These are phyloP conservation scores for Rhodinocichla rosea DNA, from an alignment of 2,113 vertebrate genomes.

Conservation along the genomic window DNA sequence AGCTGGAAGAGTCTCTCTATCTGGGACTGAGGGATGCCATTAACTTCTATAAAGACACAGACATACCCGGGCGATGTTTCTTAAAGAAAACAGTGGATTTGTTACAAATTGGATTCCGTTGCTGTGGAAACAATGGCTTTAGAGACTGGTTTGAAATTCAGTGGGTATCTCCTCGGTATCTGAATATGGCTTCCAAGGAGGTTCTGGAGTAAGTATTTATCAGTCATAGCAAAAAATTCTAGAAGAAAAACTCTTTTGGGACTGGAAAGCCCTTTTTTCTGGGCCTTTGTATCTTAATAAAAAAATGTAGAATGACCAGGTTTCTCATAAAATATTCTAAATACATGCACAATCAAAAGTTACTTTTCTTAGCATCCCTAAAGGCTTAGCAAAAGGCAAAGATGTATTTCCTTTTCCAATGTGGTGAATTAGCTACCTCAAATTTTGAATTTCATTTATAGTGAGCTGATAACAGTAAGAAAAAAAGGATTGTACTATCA, in stretches of 20 bases:
- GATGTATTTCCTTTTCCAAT: background rate
- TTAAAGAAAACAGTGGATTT: slow-evolving; percentile 83
- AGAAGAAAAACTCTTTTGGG: background rate
- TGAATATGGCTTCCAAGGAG: slow-evolving; percentile 84
- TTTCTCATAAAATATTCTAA: background rate
- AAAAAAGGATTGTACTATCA: background rate
- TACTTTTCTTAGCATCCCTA: too few relatives aligned
- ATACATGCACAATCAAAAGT: background rate
- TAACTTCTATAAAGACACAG: slow-evolving; percentile 85
- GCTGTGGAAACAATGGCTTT: slow-evolving; percentile 85
- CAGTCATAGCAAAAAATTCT: background rate
- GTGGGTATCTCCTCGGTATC: slow-evolving; percentile 85
- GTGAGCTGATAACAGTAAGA: background rate
- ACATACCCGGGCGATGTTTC: slow-evolving; percentile 86
- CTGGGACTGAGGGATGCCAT: slow-evolving; percentile 80
- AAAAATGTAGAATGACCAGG: background rate
- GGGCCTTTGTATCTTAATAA: background rate
- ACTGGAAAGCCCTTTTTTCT: background rate
- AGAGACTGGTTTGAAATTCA: slow-evolving; percentile 90
- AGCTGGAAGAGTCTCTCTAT: slow-evolving; percentile 81
- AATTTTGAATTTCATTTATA: background rate
- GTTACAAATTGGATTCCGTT: slow-evolving; percentile 84
- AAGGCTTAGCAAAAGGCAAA: background rate
- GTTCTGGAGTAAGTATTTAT: slow-evolving; percentile 81
- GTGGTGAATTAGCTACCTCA: background rate